Base-by-base conservation (phyloP, 2,888 invertebrate species). In the Heliothis peltigera region DNA sequence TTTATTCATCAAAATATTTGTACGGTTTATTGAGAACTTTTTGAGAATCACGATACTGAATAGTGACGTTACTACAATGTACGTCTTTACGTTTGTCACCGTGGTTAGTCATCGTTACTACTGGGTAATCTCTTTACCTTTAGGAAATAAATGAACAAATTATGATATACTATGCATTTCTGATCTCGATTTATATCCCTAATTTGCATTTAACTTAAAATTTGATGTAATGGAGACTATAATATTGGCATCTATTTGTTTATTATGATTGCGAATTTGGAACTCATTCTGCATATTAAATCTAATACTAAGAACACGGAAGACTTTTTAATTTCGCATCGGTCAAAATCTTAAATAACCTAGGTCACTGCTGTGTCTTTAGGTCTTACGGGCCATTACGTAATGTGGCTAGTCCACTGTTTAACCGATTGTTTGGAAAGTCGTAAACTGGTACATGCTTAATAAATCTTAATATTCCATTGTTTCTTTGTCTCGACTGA, bases 381-480 rank as follows among this genome's bases (percentile, higher is more conserved):
- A 70, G 58, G 52, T 53, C 67, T 64, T 55, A 63, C 54, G 68
- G 47, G 70, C 39, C 47, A 70, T 83, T 84, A 71, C 74, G 57
- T 75, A 81, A 78, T 47, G 15, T 61, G 55, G 53, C 64, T 53
- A 60, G 63, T 60, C 18, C 56, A 43, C 55, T 43, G 63, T 61
- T 48, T 70, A 75, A 76, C 71, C 80, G 74, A 86, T 86, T 85
- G 87, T 86, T 86, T 86, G 83, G 77, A 86, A 87, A 89, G 81
- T 75, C 76, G 75, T 82, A 81, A 82, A 83, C 77, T 59, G 63
- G 79, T 81, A 82, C 80, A 85, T 82, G 82, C 80, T 78, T 80
- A 86, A 88, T 89, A 88, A 89, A 89, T 87, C 84, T 87, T 86
- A 81, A 86, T 86, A 87, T 77, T 67, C 84, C 80, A 89, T 91